Conservation (phyloP, 2,113 vertebrate genomes). For the Rynchops niger region DNA sequence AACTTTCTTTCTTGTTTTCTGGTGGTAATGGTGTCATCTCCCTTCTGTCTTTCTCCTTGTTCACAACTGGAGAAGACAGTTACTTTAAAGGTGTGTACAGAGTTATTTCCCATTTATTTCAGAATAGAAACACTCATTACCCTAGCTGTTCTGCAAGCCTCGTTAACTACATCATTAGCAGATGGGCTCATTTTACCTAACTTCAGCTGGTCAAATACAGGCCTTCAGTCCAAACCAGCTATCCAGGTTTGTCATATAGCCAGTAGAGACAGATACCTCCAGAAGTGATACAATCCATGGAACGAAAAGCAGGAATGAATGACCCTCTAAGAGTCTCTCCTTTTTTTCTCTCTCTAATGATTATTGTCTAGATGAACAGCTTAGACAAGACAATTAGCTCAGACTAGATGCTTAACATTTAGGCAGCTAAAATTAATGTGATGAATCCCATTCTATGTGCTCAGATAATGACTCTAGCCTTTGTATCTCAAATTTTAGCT, state of each 20-base stretch:
- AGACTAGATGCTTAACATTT: constrained; percentile 64
- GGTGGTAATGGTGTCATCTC: not conserved
- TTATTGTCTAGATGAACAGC: constrained; percentile 36
- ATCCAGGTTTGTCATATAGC: not conserved
- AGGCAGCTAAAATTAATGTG: constrained; percentile 44
- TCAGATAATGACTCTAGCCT: constrained; percentile 48
- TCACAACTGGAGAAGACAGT: not conserved
- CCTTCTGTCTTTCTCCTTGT: not conserved
- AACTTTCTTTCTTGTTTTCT: not conserved
- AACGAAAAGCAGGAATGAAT: not conserved
- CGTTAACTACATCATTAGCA: not conserved
- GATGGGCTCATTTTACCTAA: not conserved
- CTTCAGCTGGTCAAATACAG: not conserved
- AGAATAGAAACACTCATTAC: not conserved
- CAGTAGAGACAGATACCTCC: not conserved
- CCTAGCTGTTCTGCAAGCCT: not conserved
- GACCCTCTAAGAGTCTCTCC: not conserved
- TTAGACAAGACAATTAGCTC: constrained; percentile 57
- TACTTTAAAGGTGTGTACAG: not conserved
- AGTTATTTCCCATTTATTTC: not conserved
- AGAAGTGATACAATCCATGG: not conserved
- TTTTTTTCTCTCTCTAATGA: not conserved
- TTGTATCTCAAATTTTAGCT: constrained; percentile 44
- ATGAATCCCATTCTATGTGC: not conserved
- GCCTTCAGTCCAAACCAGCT: not conserved